These are phyloP conservation scores for Lysandra coridon DNA, from an alignment of 2,888 invertebrate genomes.

Conservation along the genomic window DNA sequence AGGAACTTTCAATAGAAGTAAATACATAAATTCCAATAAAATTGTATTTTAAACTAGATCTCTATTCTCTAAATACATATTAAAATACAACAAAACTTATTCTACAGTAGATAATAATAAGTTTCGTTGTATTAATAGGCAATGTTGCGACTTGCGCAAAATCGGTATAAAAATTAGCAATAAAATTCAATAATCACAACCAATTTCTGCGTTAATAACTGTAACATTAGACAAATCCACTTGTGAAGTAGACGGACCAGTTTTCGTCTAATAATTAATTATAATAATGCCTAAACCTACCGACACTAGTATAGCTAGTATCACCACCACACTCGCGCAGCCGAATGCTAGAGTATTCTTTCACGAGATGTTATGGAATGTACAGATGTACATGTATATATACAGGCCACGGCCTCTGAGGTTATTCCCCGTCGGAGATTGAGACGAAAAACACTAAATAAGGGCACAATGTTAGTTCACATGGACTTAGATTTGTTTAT, in stretches of 20 bases:
- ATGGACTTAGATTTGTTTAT: not conserved
- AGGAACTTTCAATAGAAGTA: not conserved
- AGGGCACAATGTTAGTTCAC: not conserved
- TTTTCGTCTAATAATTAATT: not conserved
- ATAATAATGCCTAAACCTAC: not conserved
- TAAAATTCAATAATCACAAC: not conserved
- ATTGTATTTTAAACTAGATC: too few relatives aligned
- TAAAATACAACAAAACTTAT: too few relatives aligned
- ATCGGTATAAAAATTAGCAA: too few relatives aligned
- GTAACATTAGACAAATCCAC: not conserved
- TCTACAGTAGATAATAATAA: too few relatives aligned
- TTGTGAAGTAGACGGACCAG: not conserved
- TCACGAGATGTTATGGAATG: conserved; percentile 1
- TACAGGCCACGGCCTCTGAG: conserved; percentile 35
- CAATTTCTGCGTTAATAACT: not conserved
- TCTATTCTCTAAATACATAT: too few relatives aligned
- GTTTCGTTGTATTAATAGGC: too few relatives aligned
- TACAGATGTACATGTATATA: conserved; percentile 33
- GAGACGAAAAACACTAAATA: conserved; percentile 18
- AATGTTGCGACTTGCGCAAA: too few relatives aligned
- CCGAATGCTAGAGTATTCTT: not conserved
- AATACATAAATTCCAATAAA: not conserved
- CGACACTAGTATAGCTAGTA: not conserved
- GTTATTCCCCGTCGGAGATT: conserved; percentile 37
- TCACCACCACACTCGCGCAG: not conserved